Base-by-base conservation (phyloP, 2,113 vertebrate genomes). In the Lanius collurio region DNA sequence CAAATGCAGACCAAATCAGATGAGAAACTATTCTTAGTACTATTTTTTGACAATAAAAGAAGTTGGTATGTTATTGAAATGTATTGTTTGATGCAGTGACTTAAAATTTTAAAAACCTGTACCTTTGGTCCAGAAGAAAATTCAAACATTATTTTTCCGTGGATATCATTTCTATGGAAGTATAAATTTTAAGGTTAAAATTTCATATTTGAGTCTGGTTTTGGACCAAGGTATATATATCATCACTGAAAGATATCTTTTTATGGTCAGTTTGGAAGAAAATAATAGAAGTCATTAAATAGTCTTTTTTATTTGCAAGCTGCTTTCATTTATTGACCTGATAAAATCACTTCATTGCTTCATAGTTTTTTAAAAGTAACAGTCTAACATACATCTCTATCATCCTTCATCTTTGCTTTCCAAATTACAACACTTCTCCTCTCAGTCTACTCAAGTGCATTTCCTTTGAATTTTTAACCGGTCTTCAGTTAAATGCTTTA, bases 11-110 rank as follows among this genome's bases (percentile, higher is more conserved):
- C 98, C 98, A 99, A 99, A 97, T 98, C 99, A 6, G 99, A 98
- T 1, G 99, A 99, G 98, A 99, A 98, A 95, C 98, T 99, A 62
- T 99, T 99, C 96, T 98, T 99, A 49, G 99, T 99, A 77, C 98
- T 99, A 65, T 99, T 99, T 97, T 99, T 99, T 90, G 99, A 99
- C 98, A 99, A 99, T 97, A 99, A 99, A 98, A 98, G 99, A 96
- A 99, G 99, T 98, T 99, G 99, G 99, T 99, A 98, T 98, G 99
- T 97, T 76, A 50, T 2, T 64, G 22, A 83, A 70, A 86, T 57
- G 4, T 63, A 31, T 67, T 88, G 19, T 62, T 90, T 79, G 24
- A 52, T 91, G 6, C 8, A 77, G 1, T 76, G 27, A 65, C 24
- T 79, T 89, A 65, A 52, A 74, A 53, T 41, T 86, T 55, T 84